Base-by-base conservation (phyloP, 92 coral and sea anemone species). In the Nematostella vectensis region DNA sequence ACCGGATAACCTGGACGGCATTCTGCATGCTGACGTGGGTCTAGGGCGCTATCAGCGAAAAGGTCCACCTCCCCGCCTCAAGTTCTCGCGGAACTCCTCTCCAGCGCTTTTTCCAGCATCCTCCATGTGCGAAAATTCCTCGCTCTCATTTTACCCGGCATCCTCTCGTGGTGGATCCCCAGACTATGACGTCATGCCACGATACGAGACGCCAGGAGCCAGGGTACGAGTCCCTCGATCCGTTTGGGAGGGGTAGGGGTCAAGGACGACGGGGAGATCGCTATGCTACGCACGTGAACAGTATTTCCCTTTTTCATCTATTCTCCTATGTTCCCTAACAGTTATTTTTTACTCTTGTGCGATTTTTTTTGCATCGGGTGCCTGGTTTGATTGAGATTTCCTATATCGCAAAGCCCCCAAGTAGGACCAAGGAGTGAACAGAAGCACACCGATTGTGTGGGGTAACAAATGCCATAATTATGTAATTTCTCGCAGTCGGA, bases 21-120 rank as follows among this genome's bases (percentile, higher is more conserved):
- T 84, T 12, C 72, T 84, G 9, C 70, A 52, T 58, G 87, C 94
- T 13, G 94, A 81, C 31, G 64, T 75, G 4, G 82, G 72, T 31
- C 51, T 67, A n/a, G 87, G 87, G 16, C 76, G 94, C 13, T 60
- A 39, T 53, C 65, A 59, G 15, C 65, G 81, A 23, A 72, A 63
- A 45, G 70, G 78, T 17, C 70, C 81, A 25, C 73, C 67, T 70
- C 78, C 81, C 29, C 51, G 78, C 12, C 9, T 75, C 55, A 78
- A 74, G 68, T 67, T 73, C 61, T 68, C 58, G 63, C 69, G 93
- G 23, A 78, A 69, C 47, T 45, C 81, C 1, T 57, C 83, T 8
- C 83, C 83, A 3, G 29, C 55, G 29, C 22, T 44, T 33, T 26
- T 51, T 11, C 43, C 54, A 11, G 38, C 6, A 24, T 54, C 78